A percentile compares a stretch with the other conserved stretches of the same genome.
Conservation (phyloP, 1,140 invertebrate genomes). For the Panonychus citri region DNA sequence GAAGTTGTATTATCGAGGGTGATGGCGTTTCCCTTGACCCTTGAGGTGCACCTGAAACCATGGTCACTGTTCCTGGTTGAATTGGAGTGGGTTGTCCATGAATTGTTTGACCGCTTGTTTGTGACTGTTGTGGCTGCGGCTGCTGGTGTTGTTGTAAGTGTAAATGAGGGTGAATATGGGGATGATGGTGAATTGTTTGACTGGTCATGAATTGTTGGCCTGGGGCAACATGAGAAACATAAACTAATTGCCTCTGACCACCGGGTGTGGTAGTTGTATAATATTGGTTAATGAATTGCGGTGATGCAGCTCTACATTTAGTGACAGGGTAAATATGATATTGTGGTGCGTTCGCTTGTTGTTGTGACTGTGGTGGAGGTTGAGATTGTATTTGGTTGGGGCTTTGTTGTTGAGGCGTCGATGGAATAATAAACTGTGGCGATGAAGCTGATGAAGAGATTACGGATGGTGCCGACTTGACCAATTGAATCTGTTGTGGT, state of each 20-base stretch:
- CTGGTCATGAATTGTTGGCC: no score
- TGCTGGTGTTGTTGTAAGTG: not conserved
- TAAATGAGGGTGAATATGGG: not conserved
- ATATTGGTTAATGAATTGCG: not conserved
- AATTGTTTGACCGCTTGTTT: no score
- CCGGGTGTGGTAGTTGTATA: not conserved
- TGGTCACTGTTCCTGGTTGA: not conserved
- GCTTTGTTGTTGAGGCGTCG: not conserved
- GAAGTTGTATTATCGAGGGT: not conserved
- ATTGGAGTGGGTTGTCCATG: not conserved
- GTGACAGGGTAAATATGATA: not conserved
- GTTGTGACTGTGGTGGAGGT: not conserved
- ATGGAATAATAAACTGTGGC: no score
- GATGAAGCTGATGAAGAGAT: conserved; percentile 1
- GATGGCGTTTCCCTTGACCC: not conserved
- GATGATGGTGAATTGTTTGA: no score
- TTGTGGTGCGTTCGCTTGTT: no score
- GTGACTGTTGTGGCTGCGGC: not conserved
- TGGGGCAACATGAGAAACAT: not conserved
- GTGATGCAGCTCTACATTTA: not conserved
- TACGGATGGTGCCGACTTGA: not conserved
- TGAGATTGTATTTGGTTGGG: not conserved
- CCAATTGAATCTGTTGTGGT: not conserved
- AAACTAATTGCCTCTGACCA: not conserved
- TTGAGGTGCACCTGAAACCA: not conserved